Evolutionary conservation across 2,888 invertebrate genomes (phyloP).

Genomic region (Eurytoma californica): DNA sequence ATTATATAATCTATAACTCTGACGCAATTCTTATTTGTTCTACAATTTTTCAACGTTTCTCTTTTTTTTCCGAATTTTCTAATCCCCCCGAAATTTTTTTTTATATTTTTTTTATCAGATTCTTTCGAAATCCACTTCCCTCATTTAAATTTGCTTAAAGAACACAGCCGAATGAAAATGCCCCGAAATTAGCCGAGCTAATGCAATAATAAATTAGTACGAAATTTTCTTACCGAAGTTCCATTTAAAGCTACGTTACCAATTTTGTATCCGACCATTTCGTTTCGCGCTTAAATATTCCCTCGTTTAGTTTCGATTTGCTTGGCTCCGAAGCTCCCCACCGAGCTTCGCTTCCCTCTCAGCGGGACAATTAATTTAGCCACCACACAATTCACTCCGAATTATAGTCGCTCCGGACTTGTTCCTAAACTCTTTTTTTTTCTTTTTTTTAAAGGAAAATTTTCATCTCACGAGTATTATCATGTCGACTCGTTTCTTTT

Average conservation of each 20-base stretch:
- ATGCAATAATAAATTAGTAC: conserved; percentile 57
- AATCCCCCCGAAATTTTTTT: background rate
- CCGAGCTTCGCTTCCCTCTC: background rate
- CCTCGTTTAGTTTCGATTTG: conserved; percentile 21
- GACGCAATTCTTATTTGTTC: conserved; percentile 65
- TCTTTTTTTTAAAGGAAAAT: too few species aligned
- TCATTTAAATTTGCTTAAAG: conserved; percentile 57
- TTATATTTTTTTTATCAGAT: background rate
- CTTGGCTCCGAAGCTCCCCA: conserved; percentile 41
- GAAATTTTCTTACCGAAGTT: conserved; percentile 41
- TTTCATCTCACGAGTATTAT: conserved; percentile 4
- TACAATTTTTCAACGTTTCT: conserved; percentile 56
- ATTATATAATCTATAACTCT: conserved; percentile 70
- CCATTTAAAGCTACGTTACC: conserved; percentile 32
- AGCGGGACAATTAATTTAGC: background rate
- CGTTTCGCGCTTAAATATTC: conserved; percentile 22
- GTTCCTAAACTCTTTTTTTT: too few species aligned
- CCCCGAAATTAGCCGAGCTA: conserved; percentile 63
- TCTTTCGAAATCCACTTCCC: conserved; percentile 9
- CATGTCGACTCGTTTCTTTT: conserved; percentile 2
- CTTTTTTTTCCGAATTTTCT: background rate
- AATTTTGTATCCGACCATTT: conserved; percentile 41
- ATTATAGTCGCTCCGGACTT: conserved; percentile 23
- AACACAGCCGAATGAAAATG: conserved; percentile 75
- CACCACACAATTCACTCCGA: background rate